These are phyloP conservation scores for Triplophysa yarkandensis DNA, from an alignment of 2,797 vertebrate genomes.

Conservation along the genomic window DNA sequence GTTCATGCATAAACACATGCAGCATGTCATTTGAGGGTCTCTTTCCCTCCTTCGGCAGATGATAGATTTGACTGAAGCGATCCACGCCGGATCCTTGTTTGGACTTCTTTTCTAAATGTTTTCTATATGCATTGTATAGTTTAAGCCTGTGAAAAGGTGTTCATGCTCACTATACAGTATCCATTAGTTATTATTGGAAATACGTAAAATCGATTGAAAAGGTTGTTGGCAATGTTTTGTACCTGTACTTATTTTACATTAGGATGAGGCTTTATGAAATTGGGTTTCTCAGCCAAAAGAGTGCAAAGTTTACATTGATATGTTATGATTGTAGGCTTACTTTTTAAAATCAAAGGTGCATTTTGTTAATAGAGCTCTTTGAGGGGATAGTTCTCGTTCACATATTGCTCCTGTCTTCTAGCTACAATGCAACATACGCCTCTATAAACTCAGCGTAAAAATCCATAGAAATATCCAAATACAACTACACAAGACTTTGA, in stretches of 20 bases:
- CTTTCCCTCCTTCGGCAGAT: conserved; percentile 3
- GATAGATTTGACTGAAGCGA: conserved; percentile 50
- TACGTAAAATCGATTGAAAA: conserved; percentile 41
- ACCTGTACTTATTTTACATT: not conserved
- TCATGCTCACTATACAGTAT: conserved; percentile 64
- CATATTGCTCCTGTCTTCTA: conserved; percentile 7
- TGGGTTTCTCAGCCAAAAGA: not conserved
- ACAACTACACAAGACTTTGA: conserved; percentile 72
- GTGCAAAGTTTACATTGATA: not conserved
- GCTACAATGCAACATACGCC: conserved; percentile 2
- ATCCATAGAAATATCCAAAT: conserved; percentile 68
- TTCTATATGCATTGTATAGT: conserved; percentile 77
- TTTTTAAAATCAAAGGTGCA: not conserved
- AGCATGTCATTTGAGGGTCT: conserved; percentile 64
- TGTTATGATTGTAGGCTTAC: not conserved
- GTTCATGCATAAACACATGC: conserved; percentile 63
- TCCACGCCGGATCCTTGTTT: conserved; percentile 64
- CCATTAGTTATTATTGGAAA: conserved; percentile 60
- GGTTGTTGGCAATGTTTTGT: conserved; percentile 48
- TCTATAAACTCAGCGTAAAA: conserved; percentile 49
- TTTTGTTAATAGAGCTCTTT: conserved; percentile 16
- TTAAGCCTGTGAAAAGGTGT: conserved; percentile 70
- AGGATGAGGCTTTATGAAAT: not conserved
- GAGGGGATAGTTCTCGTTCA: conserved; percentile 10
- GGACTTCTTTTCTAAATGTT: conserved; percentile 72